Conservation (phyloP, 2,113 vertebrate genomes). For the Vireo altiloquus region DNA sequence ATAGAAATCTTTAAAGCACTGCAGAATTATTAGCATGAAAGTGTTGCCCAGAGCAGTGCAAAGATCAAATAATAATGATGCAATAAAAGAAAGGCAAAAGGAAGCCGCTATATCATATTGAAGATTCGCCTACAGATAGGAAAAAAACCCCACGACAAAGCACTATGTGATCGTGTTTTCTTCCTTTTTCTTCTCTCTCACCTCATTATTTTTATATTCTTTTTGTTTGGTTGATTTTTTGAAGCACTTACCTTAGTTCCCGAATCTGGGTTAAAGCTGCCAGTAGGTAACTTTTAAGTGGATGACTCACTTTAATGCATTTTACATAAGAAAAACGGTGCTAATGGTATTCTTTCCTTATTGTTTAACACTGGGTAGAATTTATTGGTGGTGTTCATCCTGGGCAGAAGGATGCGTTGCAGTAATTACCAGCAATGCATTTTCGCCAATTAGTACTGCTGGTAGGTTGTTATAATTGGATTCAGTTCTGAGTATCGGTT, state of each 20-base stretch:
- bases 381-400: conserved; percentile 44
- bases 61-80: neutral
- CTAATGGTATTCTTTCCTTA: conserved; percentile 27
- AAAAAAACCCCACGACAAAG: neutral
- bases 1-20: neutral
- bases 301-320: conserved; percentile 68
- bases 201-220: neutral
- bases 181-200: neutral
- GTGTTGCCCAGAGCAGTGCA: neutral
- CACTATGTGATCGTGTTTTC: neutral
- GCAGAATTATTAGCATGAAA: neutral
- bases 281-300: conserved; percentile 54
- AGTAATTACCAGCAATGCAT: conserved; percentile 28
- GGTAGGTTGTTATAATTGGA: conserved; percentile 57
- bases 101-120: neutral
- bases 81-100: neutral
- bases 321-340: conserved; percentile 68
- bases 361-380: conserved; percentile 35
- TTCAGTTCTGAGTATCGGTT: conserved; percentile 54
- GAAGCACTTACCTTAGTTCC: conserved; percentile 23
- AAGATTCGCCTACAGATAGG: neutral
- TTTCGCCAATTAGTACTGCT: conserved; percentile 54
- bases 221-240: neutral
- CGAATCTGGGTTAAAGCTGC: conserved; percentile 55
- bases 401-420: conserved; percentile 39